Evolutionary conservation across 30 jellyfish, hydroid and myxozoan genomes (phyloP), one percentile per base, ranked within the genome.

Genomic region (Aurelia sp.): DNA sequence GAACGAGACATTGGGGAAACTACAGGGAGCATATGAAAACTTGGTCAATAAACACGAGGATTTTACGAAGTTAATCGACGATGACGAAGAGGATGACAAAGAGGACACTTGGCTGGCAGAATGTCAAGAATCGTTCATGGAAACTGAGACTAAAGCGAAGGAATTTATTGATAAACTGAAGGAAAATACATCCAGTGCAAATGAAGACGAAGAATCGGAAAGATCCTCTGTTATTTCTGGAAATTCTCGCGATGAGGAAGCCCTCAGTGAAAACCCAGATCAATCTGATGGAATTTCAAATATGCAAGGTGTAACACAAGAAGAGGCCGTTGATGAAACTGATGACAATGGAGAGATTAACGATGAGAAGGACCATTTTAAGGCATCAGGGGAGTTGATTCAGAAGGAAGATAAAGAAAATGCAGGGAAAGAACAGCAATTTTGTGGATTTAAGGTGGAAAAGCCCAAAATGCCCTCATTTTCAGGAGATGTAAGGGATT

Each of bases 401-500:
- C 19, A 15, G 30, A 59, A 58, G 77, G 65, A 9, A 72, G 75
- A 20, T n/a, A 60, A 59, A 5, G 71, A 63, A 71, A 72, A 51
- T 27, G 50, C 88, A 60, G 63, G 2, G 18, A 64, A 72, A 27
- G 67, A 78, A 85, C 76, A 63, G 88, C 68, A 74, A 55, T 47
- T 74, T 67, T 74, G 89, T 65, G 83, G 95, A 6, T 76, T 74
- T 69, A 74, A 76, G 76, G 50, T 74, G 41, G 85, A 85, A 75
- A 85, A 65, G 67, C 88, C 91, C 22, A 67, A 67, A 76, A 27
- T 86, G 96, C 91, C 96, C 65, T 64, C 81, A 72, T 78, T 77
- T 77, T 67, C 87, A 66, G 90, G 83, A 15, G 91, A 87, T 68
- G 88, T 76, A 47, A 70, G 91, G 48, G 96, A 87, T n/a, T 77